phyloP scores from a whole-genome alignment of 2,888 invertebrate species.

The Synergus japonicus region DNA sequence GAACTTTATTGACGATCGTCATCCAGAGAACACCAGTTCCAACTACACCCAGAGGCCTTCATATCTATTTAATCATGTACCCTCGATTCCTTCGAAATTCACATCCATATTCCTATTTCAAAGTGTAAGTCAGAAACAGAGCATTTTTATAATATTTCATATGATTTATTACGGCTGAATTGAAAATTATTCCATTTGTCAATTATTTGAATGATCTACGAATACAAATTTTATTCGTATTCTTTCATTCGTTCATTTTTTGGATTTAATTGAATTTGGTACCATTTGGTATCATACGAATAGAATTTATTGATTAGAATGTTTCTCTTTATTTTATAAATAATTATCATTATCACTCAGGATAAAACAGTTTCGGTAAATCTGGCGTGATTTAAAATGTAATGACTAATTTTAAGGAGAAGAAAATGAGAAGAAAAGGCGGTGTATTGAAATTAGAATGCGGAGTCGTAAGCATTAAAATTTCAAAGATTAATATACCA shows the following conservation, averaged over 20 bases:
- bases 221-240: too few relatives aligned
- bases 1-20: constrained; percentile 60
- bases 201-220: background rate
- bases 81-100: background rate
- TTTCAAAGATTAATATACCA: constrained; percentile 74
- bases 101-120: background rate
- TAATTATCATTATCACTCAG: too few relatives aligned
- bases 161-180: too few relatives aligned
- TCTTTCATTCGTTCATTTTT: too few relatives aligned
- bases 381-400: constrained; percentile 51
- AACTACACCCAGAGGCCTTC: constrained; percentile 28
- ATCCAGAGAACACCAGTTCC: constrained; percentile 33
- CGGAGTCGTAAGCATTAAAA: constrained; percentile 70
- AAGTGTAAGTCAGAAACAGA: background rate
- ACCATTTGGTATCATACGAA: too few relatives aligned
- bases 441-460: constrained; percentile 70
- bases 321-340: too few relatives aligned
- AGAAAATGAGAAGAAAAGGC: constrained; percentile 50
- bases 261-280: too few relatives aligned
- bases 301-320: too few relatives aligned
- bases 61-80: constrained; percentile 21
- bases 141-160: background rate
- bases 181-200: too few relatives aligned
- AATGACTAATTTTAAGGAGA: constrained; percentile 18
- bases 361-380: too few relatives aligned